These are phyloP conservation scores for Macrotrachela quadricornifera DNA, from an alignment of 1,140 invertebrate species.

Conservation along the genomic window DNA sequence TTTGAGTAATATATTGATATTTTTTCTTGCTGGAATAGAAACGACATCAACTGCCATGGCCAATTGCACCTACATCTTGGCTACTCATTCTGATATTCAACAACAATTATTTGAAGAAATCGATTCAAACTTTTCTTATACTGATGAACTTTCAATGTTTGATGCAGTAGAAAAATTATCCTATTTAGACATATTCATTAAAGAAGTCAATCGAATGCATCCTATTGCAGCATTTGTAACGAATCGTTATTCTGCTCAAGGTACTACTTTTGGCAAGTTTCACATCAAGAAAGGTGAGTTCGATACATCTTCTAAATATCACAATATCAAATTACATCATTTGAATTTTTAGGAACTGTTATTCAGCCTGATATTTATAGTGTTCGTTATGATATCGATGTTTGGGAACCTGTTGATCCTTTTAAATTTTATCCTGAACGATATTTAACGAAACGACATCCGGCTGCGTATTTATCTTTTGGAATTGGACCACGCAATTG, in stretches of 20 bases:
- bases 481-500: slow-evolving; percentile 26
- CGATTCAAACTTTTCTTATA: too few species aligned
- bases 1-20: too few species aligned
- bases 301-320: too few species aligned
- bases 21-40: too few species aligned
- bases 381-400: slow-evolving; percentile 19
- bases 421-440: slow-evolving; percentile 14
- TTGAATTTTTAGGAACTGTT: slow-evolving; percentile 19
- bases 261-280: too few species aligned
- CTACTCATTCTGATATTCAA: too few species aligned
- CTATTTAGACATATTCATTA: slow-evolving; percentile 20
- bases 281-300: too few species aligned
- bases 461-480: slow-evolving; percentile 22
- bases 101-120: too few species aligned
- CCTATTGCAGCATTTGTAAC: slow-evolving; percentile 11
- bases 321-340: background rate
- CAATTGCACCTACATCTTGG: too few species aligned
- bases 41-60: too few species aligned
- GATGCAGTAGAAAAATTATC: slow-evolving; percentile 15
- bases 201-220: slow-evolving; percentile 19
- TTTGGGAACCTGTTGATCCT: slow-evolving; percentile 17
- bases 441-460: slow-evolving; percentile 5
- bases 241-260: too few species aligned
- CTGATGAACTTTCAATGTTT: slow-evolving; percentile 8
- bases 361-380: slow-evolving; percentile 21